Percentiles rank a stretch among this genome's conserved stretches.
phyloP scores from a whole-genome alignment of 2,888 invertebrate species.

The Tiliacea aurago region DNA sequence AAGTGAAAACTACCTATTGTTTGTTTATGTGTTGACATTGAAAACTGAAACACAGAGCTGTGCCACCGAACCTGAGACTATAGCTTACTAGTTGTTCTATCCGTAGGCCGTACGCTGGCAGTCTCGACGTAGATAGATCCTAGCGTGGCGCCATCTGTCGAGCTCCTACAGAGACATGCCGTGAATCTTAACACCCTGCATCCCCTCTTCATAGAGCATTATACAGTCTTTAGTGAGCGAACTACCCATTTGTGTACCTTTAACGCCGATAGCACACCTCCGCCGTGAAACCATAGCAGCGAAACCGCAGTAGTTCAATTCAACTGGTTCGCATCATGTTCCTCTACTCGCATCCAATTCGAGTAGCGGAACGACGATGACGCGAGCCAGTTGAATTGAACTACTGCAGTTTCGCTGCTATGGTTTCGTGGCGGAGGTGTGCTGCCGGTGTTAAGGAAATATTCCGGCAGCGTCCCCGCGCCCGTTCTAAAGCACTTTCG shows the following conservation, averaged over 20 bases:
- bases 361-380: too few species aligned
- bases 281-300: too few species aligned
- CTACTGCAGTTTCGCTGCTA: too few species aligned
- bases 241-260: constrained; percentile 38
- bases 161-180: background rate
- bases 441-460: too few species aligned
- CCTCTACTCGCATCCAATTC: too few species aligned
- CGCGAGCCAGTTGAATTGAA: too few species aligned
- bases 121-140: background rate
- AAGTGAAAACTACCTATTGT: constrained; percentile 3
- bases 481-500: constrained; percentile 24
- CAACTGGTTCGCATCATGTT: too few species aligned
- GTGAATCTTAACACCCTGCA: constrained; percentile 7
- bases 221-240: background rate
- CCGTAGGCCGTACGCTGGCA: background rate
- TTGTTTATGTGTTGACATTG: constrained; percentile 3
- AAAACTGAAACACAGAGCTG: background rate
- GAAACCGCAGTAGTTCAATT: too few species aligned
- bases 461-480: constrained; percentile 35
- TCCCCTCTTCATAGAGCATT: background rate
- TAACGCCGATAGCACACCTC: too few species aligned
- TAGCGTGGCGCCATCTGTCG: constrained; percentile 33
- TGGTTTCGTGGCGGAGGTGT: too few species aligned
- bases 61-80: background rate
- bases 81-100: background rate